Evolutionary conservation across 53 echinoderm and acorn worm genomes (phyloP), one percentile per base, ranked within the genome.

Genomic region (Apostichopus leukothele): DNA sequence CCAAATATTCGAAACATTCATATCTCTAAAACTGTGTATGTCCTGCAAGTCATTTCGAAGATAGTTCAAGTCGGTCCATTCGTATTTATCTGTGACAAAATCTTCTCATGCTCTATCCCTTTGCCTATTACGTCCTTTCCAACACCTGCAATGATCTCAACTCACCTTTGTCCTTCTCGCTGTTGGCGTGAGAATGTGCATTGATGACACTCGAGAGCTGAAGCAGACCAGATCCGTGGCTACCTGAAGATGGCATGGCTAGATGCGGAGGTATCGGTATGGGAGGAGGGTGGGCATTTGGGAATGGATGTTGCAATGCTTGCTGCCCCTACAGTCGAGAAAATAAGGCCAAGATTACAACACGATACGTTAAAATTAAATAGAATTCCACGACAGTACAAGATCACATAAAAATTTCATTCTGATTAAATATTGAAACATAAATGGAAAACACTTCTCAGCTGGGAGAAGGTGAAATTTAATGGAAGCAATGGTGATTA

Each of bases 221-320:
- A 16, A 99, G 67, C 8, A 99, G 87, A 16, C 99, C 99, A 8
- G 96, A 93, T 4, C 93, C 95, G 3, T 90, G 90, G 51, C 91
- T 90, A 9, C 89, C 93, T 16, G 96, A 91, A 50, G 93, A 88
- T 89, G 93, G 79, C 77, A 90, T 90, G 7, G 92, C 98, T 57
- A 96, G 96, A 83, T 99, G 99, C 22, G 99, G 96, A 18, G 99
- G 99, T 91, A 99, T 99, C 18, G 99, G 99, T 14, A 99, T 96
- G 1, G 99, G 99, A 9, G 99, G 99, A 75, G 99, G 94, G 26
- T 95, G 99, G 59, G 99, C 95, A 77, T 99, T 96, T 59, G 99
- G 99, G 87, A 99, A 91, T 57, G 99, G 99, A 78, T 99, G 99
- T 88, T 99, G 99, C 51, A 96, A 90, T 75, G 88, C 88, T 74